Percentiles rank a stretch among this genome's conserved stretches.
Evolutionary conservation across 2,888 invertebrate genomes (phyloP).

Genomic region (Apodemia mormo): DNA sequence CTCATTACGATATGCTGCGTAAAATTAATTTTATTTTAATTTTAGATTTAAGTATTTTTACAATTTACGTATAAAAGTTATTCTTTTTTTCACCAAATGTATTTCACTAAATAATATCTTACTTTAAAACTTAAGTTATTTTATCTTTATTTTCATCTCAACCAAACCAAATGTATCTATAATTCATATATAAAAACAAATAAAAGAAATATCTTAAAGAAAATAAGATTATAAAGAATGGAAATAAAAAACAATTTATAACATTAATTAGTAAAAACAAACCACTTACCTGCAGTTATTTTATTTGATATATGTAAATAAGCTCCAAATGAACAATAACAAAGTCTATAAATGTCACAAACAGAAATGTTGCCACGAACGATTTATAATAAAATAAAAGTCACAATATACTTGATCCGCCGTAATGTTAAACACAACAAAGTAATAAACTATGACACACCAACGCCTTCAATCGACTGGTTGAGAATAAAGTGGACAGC

Average conservation of each 20-base stretch:
- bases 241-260: background rate
- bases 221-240: background rate
- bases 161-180: background rate
- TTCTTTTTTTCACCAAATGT: background rate
- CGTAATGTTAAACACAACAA: conserved; percentile 63
- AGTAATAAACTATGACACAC: conserved; percentile 78
- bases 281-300: conserved; percentile 21
- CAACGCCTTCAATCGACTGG: conserved; percentile 78
- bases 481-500: conserved; percentile 69
- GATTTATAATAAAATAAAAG: conserved; percentile 60
- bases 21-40: too few relatives aligned
- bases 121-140: background rate
- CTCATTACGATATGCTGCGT: too few relatives aligned
- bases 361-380: conserved; percentile 53
- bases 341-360: conserved; percentile 65
- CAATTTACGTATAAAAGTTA: background rate
- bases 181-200: background rate
- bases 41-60: background rate
- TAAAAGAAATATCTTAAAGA: background rate
- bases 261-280: conserved; percentile 7
- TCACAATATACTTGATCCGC: conserved; percentile 70
- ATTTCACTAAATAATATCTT: background rate
- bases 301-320: conserved; percentile 38
- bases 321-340: conserved; percentile 48
- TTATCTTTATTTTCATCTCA: background rate